Percentiles rank a stretch among this genome's conserved stretches.
Conservation (phyloP, 2,888 invertebrate genomes). For the Clunio marinus region DNA sequence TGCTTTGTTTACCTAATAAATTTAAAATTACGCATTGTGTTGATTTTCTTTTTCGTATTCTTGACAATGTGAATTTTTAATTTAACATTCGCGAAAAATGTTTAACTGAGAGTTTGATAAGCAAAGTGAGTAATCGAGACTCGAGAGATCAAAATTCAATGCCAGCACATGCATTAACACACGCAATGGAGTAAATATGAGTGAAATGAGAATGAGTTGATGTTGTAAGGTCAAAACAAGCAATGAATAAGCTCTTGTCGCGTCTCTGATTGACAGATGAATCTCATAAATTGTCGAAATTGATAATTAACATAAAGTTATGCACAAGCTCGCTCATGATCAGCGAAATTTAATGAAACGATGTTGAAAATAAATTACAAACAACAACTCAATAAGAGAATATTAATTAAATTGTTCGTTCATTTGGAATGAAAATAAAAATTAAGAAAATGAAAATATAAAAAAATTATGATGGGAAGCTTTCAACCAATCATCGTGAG, state of each 20-base stretch:
- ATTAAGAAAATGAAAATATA: too few relatives aligned
- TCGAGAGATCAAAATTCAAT: constrained; percentile 7
- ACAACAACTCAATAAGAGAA: not conserved
- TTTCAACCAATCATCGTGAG: not conserved
- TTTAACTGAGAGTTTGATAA: not conserved
- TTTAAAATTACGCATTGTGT: too few relatives aligned
- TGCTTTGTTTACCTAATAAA: too few relatives aligned
- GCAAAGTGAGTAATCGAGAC: not conserved
- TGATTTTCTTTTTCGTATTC: too few relatives aligned
- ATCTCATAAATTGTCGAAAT: constrained; percentile 18
- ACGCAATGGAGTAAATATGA: too few relatives aligned
- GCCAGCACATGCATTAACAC: not conserved
- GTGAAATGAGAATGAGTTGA: too few relatives aligned
- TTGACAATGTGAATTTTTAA: too few relatives aligned
- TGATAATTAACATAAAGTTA: not conserved
- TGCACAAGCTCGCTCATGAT: not conserved
- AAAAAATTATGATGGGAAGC: not conserved
- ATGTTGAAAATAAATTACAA: not conserved
- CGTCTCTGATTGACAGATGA: constrained; percentile 17
- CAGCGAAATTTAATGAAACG: not conserved
- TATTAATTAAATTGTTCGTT: not conserved
- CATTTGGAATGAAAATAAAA: too few relatives aligned
- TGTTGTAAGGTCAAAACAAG: too few relatives aligned
- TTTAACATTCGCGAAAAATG: not conserved
- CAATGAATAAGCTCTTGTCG: too few relatives aligned